Conservation (phyloP, 2,888 invertebrate species). For the Mesochorus sp. region DNA sequence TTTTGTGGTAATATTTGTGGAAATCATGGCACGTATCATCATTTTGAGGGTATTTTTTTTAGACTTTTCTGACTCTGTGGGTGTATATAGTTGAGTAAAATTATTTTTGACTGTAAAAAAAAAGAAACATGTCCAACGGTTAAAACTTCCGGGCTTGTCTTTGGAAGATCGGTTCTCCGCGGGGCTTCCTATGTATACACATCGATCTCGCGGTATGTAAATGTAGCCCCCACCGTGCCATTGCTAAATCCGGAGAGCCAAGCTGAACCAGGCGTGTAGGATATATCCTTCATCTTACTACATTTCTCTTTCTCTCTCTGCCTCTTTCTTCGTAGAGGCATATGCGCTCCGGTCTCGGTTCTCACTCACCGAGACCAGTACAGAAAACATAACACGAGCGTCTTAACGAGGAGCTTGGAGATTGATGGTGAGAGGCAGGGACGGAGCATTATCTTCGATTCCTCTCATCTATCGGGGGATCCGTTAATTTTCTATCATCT, state of each 20-base stretch:
- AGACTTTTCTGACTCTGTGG: no score
- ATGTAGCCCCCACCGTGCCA: conserved; percentile 65
- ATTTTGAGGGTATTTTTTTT: no score
- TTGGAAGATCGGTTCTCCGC: conserved; percentile 73
- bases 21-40: no score
- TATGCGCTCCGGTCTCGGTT: conserved; percentile 55
- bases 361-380: conserved; percentile 60
- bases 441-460: conserved; percentile 63
- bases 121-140: conserved; percentile 52
- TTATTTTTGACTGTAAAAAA: conserved; percentile 16
- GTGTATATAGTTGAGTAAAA: no score
- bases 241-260: conserved; percentile 33
- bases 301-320: conserved; percentile 4
- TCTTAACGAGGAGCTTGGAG: conserved; percentile 80
- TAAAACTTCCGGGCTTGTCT: conserved; percentile 65
- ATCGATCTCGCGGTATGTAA: conserved; percentile 72
- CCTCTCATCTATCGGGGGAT: conserved; percentile 48
- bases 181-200: conserved; percentile 71
- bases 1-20: no score
- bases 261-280: conserved; percentile 26
- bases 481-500: conserved; percentile 63
- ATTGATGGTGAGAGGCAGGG: conserved; percentile 78
- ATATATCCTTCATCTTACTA: conserved; percentile 43
- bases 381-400: conserved; percentile 74
- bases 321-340: conserved; percentile 20